Evolutionary conservation across 1,140 invertebrate species (phyloP), one percentile per base, ranked within the genome.

Genomic region (Drosophila pandora): DNA sequence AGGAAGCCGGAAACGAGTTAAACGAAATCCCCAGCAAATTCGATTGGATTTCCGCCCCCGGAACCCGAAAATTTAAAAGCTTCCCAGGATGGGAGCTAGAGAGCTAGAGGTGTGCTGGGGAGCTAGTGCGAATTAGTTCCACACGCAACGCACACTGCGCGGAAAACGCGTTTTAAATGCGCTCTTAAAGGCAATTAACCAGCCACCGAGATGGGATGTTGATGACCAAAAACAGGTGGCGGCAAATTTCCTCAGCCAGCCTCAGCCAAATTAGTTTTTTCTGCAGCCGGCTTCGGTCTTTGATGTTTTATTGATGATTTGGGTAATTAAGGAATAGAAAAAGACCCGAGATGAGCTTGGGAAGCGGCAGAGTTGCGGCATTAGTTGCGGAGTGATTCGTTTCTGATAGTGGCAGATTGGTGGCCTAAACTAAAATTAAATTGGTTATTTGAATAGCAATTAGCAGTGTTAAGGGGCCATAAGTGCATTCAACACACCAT

Each of bases 281-380:
- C 41, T 43, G 41, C 41, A 21, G 8, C 41, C 55, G 56, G 32
- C 58, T 47, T 64, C 60, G 37, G 54, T 25, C 78, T 87, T 87
- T 87, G 74, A 87, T 87, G 82, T 88, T 82, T 76, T 72, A 71
- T 76, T 87, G 83, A 87, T 87, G 82, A 88, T 82, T 75, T 37
- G n/a, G 56, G 61, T 65, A 84, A 87, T 87, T 87, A 88, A 63
- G 41, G 55, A 41, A 25, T 22, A n/a, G n/a, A 45, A 48, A 60
- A 41, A 21, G 52, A 52, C 50, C 6, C 8, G 17, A 41, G 8
- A 7, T 34, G 48, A 58, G 53, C 37, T 12, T 48, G 49, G 30
- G 43, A 77, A 28, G 59, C 43, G 62, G 69, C 76, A 79, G 79
- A 43, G 76, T 61, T 70, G 79, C 23, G 77, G 54, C 63, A 67